phyloP scores from a whole-genome alignment of 2,797 vertebrate species.

The Potorous gilbertii region DNA sequence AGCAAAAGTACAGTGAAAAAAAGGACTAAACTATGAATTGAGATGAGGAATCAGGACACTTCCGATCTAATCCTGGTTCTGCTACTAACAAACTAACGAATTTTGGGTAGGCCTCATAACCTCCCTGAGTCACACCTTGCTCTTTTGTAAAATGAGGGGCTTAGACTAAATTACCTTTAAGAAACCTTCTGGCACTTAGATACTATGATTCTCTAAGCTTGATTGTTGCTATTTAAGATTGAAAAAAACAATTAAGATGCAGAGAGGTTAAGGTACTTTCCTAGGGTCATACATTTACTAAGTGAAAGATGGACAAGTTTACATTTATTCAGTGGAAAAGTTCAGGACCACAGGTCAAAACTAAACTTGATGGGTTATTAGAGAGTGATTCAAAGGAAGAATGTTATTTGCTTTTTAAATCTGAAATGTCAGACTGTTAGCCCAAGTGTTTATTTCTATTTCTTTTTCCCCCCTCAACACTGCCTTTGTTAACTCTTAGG shows the following conservation, averaged over 20 bases:
- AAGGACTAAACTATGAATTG: not conserved
- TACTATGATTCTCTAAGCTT: not conserved
- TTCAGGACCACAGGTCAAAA: slow-evolving; percentile 57
- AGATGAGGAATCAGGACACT: not conserved
- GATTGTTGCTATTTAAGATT: not conserved
- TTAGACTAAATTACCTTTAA: not conserved
- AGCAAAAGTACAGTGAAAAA: not conserved
- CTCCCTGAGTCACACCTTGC: not conserved
- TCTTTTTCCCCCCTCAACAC: not conserved
- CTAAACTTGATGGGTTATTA: slow-evolving; percentile 63
- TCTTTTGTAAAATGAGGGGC: not conserved
- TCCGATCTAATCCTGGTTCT: not conserved
- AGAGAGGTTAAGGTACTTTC: not conserved
- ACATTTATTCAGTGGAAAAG: slow-evolving; percentile 10
- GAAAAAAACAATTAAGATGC: not conserved
- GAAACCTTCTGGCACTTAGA: not conserved
- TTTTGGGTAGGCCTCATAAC: not conserved
- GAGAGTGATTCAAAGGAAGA: slow-evolving; percentile 59
- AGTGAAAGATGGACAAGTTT: slow-evolving; percentile 59
- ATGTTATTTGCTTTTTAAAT: slow-evolving; percentile 57
- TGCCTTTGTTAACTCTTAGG: not conserved
- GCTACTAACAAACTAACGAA: not conserved
- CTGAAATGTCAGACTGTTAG: slow-evolving; percentile 35
- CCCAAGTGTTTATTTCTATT: not conserved
- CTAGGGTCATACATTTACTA: not conserved